Evolutionary conservation across 2,113 vertebrate species (phyloP), one percentile per base, ranked within the genome.

Genomic region (Lathamus discolor): DNA sequence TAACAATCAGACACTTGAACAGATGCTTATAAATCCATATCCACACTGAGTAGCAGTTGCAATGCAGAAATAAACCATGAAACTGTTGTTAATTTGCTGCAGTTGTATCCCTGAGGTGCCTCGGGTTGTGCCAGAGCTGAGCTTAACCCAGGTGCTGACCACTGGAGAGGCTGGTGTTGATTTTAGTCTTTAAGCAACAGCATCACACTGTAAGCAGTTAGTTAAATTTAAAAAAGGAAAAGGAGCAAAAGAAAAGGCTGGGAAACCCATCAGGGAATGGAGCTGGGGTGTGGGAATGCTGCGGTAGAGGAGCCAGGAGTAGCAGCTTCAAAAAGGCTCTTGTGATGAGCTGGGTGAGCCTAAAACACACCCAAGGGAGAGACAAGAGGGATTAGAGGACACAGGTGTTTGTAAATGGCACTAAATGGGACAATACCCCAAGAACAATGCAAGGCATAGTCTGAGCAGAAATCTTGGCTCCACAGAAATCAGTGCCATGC

Each of bases 401-500:
- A 35, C 10, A 12, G 49, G 11, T 27, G 39, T 23, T 49, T 80
- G 55, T 18, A 74, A 61, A 27, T 11, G 19, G 20, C 72, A 51
- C n/a, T 24, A 11, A 51, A 14, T 2, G 1, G 37, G 27, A 33
- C 39, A 15, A 48, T 7, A 11, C 4, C 20, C 20, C 15, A 39
- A 17, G 25, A 55, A 33, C 31, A 68, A 20, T 0, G 9, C 19
- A n/a, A 35, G 33, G 59, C 39, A 61, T 3, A 13, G 16, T 8
- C 19, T 41, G 61, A 59, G 62, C 55, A 76, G 25, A 43, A 54
- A 43, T 10, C 33, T 5, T 11, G 23, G 19, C 86, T 46, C 57
- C 31, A 9, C 0, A 0, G 55, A 66, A 28, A 23, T 43, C 1
- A 23, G 7, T 28, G 29, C 20, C 27, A 44, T 18, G 13, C 14